These are phyloP conservation scores for Pelecanus crispus DNA, from an alignment of 2,113 vertebrate genomes.

Conservation along the genomic window DNA sequence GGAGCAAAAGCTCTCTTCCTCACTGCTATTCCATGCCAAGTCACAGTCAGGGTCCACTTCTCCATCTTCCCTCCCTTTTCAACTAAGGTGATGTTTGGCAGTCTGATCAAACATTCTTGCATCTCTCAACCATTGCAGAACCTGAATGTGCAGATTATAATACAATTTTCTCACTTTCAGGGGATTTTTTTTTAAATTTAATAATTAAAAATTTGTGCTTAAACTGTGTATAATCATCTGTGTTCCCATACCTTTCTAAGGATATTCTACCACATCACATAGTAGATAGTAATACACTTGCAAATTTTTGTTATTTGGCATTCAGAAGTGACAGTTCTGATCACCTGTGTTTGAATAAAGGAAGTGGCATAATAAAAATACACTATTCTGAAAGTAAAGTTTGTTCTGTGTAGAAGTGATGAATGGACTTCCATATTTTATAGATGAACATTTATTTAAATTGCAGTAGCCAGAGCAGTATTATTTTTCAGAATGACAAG, in stretches of 20 bases:
- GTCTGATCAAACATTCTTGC: neutral
- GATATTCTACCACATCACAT: neutral
- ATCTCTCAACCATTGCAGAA: neutral
- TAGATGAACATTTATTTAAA: neutral
- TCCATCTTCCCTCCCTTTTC: neutral
- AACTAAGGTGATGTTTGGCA: neutral
- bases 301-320: neutral
- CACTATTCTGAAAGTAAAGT: neutral
- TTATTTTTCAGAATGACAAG: neutral
- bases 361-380: neutral
- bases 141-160: neutral
- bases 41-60: neutral
- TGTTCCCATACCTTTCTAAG: neutral
- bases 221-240: neutral
- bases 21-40: neutral
- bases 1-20: neutral
- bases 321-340: neutral
- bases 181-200: neutral
- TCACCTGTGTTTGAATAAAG: neutral
- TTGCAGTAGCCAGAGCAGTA: neutral
- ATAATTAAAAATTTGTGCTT: neutral
- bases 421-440: neutral
- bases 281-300: neutral
- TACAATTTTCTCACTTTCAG: neutral
- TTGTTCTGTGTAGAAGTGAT: neutral